Base-by-base conservation (phyloP, 2,113 vertebrate genomes). In the Stegastes partitus region DNA sequence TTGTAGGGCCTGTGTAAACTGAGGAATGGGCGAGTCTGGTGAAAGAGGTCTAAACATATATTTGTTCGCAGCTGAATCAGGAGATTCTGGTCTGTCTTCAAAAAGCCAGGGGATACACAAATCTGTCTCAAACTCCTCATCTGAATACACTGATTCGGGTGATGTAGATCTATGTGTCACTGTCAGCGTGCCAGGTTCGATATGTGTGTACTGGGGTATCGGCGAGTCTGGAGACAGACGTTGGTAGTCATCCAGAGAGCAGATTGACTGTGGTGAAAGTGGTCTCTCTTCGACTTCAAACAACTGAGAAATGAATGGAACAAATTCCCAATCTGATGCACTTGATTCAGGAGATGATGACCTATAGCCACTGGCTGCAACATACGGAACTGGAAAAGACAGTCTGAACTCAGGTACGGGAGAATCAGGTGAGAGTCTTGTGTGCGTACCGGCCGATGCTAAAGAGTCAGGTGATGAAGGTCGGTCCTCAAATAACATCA, bases 1-100 rank as follows among this genome's bases (percentile, higher is more conserved):
- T 19, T 16, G 10, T 0, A 62, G 39, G 12, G 19, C 31, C 4
- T 37, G 66, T 61, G 26, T 49, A 42, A 85, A 92, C 0, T 83
- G 64, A 66, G 81, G 88, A 51, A 90, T 57, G 16, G 91, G 90
- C 59, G 91, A 92, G 23, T 92, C 90, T 18, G 87, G 77, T 1
- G 71, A 86, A 26, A 89, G 70, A 18, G 18, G 56, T 77, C 71
- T 79, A 1, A 72, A 61, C 16, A 76, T 57, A 39, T 82, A 42
- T 23, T 61, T 11, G 22, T 72, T 85, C 56, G 26, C 28, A 14
- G 26, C 2, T 39, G 88, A 88, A 22, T 66, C 84, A 45, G 78
- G 65, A 19, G 87, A 85, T n/a, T 6, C 21, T 14, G 81, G 61
- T 72, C 80, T 65, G 5, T 34, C 65, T 16, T 82, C 71, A 54